A percentile compares a stretch with the other conserved stretches of the same genome.
Conservation (phyloP, 2,888 invertebrate genomes). For the Papilio elwesi region DNA sequence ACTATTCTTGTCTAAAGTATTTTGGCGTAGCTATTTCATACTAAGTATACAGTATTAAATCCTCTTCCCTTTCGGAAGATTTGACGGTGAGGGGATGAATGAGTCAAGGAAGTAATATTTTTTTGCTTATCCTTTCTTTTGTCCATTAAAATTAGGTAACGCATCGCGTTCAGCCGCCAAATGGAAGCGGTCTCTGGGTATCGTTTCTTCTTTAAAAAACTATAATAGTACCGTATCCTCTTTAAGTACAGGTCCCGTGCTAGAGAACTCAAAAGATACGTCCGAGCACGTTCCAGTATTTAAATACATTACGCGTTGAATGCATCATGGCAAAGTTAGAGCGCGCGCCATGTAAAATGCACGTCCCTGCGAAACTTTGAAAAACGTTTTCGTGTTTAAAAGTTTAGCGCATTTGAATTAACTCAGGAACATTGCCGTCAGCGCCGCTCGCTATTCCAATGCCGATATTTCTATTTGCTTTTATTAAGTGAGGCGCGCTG, state of each 20-base stretch:
- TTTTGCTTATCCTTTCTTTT: too few relatives aligned
- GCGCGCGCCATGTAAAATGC: constrained; percentile 8
- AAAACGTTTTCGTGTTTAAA: constrained; percentile 22
- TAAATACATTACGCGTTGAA: constrained; percentile 18
- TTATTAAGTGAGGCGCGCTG: constrained; percentile 8
- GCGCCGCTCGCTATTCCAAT: background rate
- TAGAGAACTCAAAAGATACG: background rate
- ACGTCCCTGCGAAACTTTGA: constrained; percentile 17
- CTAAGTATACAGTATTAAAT: too few relatives aligned
- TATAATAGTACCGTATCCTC: background rate
- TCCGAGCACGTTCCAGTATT: background rate
- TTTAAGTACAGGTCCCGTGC: background rate
- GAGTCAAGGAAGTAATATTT: too few relatives aligned
- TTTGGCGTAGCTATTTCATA: too few relatives aligned
- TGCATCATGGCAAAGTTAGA: background rate
- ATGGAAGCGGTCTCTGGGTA: too few relatives aligned
- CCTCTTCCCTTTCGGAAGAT: too few relatives aligned
- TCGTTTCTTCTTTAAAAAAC: background rate
- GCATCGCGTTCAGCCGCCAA: too few relatives aligned
- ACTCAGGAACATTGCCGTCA: constrained; percentile 8
- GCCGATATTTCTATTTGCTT: constrained; percentile 11
- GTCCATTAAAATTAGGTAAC: too few relatives aligned
- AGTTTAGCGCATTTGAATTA: constrained; percentile 19
- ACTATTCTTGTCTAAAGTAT: too few relatives aligned
- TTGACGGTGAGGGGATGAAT: too few relatives aligned